Conservation (phyloP, 2,888 invertebrate genomes). For the Campopleginae sp. region DNA sequence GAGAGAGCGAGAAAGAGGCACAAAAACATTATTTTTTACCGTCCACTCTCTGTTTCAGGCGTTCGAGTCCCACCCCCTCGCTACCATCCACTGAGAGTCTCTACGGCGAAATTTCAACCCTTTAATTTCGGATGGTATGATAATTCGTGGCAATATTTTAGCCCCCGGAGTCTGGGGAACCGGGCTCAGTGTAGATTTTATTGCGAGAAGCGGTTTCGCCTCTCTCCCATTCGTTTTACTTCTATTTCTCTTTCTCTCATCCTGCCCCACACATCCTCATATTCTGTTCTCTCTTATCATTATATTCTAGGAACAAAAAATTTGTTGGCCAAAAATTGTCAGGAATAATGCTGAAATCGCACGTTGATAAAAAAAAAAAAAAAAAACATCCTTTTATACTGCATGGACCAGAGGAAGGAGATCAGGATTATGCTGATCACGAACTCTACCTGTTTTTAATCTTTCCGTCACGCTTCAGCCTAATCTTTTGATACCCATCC, state of each 20-base stretch:
- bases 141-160: slow-evolving; percentile 83
- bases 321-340: slow-evolving; percentile 41
- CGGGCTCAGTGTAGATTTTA: slow-evolving; percentile 80
- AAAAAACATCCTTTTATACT: slow-evolving; percentile 48
- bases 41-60: slow-evolving; percentile 65
- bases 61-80: slow-evolving; percentile 5
- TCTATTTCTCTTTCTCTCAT: slow-evolving; percentile 31
- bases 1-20: slow-evolving; percentile 55
- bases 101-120: slow-evolving; percentile 79
- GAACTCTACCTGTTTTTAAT: slow-evolving; percentile 25
- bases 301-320: slow-evolving; percentile 44
- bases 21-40: slow-evolving; percentile 81
- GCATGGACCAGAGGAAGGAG: slow-evolving; percentile 5
- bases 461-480: slow-evolving; percentile 20
- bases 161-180: slow-evolving; percentile 70
- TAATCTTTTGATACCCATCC: neutral
- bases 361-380: neutral
- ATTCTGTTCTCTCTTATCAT: slow-evolving; percentile 43
- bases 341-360: slow-evolving; percentile 39
- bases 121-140: slow-evolving; percentile 83
- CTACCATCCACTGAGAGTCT: slow-evolving; percentile 50
- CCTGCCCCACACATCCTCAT: slow-evolving; percentile 10
- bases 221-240: slow-evolving; percentile 62
- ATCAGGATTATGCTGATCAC: slow-evolving; percentile 15
- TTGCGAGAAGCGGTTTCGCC: slow-evolving; percentile 68